A percentile compares a stretch with the other conserved stretches of the same genome.
These are phyloP conservation scores for Diaperis boleti DNA, from an alignment of 2,888 invertebrate genomes.

Conservation along the genomic window DNA sequence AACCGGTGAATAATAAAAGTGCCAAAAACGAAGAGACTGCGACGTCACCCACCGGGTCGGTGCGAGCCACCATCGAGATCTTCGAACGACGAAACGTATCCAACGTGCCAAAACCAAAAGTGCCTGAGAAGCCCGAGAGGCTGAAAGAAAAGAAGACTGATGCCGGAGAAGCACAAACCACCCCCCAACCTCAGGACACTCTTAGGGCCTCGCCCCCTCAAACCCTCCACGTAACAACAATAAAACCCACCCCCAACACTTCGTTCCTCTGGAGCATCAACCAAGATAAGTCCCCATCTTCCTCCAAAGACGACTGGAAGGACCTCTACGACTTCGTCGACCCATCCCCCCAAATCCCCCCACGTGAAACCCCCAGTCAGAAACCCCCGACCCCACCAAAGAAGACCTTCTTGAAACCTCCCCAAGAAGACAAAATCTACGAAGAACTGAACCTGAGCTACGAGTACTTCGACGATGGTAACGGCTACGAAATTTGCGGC, in stretches of 20 bases:
- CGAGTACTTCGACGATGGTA: no score
- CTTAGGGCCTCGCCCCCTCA: no score
- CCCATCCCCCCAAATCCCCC: conserved; percentile 45
- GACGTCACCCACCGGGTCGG: conserved; percentile 48
- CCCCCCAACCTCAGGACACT: conserved; percentile 50
- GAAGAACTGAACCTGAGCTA: conserved; percentile 51
- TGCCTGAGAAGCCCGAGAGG: conserved; percentile 71
- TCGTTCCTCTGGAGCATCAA: conserved; percentile 76
- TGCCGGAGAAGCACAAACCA: conserved; percentile 55
- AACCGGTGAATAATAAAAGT: conserved; percentile 41
- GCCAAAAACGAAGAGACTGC: conserved; percentile 59
- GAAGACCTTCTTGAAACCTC: conserved; percentile 43
- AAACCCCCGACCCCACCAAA: conserved; percentile 43
- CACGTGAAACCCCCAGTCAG: conserved; percentile 25
- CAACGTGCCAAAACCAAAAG: conserved; percentile 70
- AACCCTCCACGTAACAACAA: conserved; percentile 43
- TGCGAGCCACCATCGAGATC: conserved; percentile 61
- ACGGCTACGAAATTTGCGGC: conserved; percentile 69
- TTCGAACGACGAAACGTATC: conserved; percentile 58
- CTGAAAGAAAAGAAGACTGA: conserved; percentile 43
- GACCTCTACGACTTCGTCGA: conserved; percentile 53
- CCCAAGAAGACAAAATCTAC: conserved; percentile 51
- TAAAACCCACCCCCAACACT: conserved; percentile 71
- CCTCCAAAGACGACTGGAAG: conserved; percentile 45
- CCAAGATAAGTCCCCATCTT: conserved; percentile 46